Conservation (phyloP, 2,797 vertebrate genomes). For the Phyllotis vaccarum region DNA sequence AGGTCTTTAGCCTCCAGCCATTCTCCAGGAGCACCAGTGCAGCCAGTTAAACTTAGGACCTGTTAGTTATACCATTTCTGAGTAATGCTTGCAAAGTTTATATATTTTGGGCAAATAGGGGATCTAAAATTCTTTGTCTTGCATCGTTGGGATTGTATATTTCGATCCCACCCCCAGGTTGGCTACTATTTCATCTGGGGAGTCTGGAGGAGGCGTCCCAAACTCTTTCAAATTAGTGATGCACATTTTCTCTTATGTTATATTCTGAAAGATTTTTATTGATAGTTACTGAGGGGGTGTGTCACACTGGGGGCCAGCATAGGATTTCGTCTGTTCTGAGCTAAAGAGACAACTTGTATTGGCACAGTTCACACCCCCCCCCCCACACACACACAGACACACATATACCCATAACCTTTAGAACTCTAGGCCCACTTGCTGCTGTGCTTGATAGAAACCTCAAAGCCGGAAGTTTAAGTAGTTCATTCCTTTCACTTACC, state of each 20-base stretch:
- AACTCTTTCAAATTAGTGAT: neutral
- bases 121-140: neutral
- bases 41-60: neutral
- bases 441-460: neutral
- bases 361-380: neutral
- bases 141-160: neutral
- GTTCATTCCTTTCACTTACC: neutral
- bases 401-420: neutral
- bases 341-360: neutral
- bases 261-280: neutral
- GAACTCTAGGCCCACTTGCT: neutral
- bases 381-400: neutral
- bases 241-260: neutral
- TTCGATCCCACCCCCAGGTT: neutral
- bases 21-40: neutral
- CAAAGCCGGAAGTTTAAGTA: neutral
- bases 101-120: neutral
- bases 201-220: neutral
- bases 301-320: neutral
- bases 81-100: conserved; percentile 8
- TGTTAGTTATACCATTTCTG: neutral
- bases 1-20: no score
- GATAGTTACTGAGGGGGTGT: neutral
- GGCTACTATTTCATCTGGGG: conserved; percentile 1
- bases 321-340: neutral